phyloP scores from a whole-genome alignment of 2,797 vertebrate species.

The Notolabrus celidotus region DNA sequence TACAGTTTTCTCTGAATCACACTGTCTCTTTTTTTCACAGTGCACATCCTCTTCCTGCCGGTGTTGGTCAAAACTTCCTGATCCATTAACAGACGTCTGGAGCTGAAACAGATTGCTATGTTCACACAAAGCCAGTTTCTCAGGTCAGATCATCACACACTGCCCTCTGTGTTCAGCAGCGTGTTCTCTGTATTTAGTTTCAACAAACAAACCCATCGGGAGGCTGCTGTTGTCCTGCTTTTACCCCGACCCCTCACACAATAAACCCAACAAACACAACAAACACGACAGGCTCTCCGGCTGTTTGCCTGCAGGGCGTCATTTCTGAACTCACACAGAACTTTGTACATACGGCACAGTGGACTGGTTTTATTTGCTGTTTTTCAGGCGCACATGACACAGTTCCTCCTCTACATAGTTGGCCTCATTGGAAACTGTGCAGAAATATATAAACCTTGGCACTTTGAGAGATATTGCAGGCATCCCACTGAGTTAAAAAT shows the following conservation, averaged over 20 bases:
- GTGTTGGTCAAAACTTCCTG: not conserved
- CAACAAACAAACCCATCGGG: conserved; percentile 42
- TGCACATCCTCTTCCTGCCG: not conserved
- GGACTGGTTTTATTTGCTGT: too few relatives aligned
- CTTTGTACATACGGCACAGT: too few relatives aligned
- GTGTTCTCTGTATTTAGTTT: conserved; percentile 30
- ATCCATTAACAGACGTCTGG: conserved; percentile 42
- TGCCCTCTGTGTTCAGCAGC: conserved; percentile 34
- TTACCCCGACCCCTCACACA: not conserved
- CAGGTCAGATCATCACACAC: conserved; percentile 28
- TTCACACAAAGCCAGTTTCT: conserved; percentile 24
- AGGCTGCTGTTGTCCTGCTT: conserved; percentile 33
- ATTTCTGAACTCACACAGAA: too few relatives aligned
- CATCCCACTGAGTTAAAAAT: too few relatives aligned
- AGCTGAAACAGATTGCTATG: conserved; percentile 39
- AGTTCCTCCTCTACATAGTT: too few relatives aligned
- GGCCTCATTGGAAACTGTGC: too few relatives aligned
- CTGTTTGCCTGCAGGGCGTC: conserved; percentile 8
- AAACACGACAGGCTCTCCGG: not conserved
- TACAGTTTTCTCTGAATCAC: too few relatives aligned
- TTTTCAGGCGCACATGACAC: too few relatives aligned
- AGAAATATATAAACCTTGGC: too few relatives aligned
- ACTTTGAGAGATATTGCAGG: too few relatives aligned
- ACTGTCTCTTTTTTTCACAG: too few relatives aligned
- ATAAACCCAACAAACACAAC: not conserved